phyloP scores from a whole-genome alignment of 2,797 vertebrate genomes.

The Pseudotriccus pelzelni region DNA sequence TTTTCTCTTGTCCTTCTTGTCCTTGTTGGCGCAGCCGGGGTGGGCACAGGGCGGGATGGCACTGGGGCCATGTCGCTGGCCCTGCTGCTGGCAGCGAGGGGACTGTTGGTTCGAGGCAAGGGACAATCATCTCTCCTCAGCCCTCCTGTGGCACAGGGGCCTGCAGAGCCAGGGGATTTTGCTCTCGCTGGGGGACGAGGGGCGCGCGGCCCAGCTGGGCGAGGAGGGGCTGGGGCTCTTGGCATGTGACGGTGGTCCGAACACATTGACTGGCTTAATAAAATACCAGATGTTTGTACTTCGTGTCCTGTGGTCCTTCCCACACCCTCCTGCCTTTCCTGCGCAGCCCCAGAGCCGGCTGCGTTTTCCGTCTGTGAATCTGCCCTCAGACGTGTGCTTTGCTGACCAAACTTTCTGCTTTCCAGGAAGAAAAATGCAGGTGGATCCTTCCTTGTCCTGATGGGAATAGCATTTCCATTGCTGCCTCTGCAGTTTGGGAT shows the following conservation, averaged over 20 bases:
- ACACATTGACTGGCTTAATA: slow-evolving; percentile 34
- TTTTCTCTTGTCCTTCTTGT: neutral
- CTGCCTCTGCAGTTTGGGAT: fast-evolving
- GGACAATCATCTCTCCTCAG: neutral
- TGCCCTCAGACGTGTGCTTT: fast-evolving
- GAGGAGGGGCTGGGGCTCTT: neutral
- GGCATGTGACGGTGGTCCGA: neutral
- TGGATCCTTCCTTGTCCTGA: neutral
- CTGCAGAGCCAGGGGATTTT: neutral
- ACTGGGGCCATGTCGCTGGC: fast-evolving
- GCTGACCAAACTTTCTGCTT: neutral
- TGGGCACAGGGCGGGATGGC: neutral
- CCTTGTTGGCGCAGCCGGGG: neutral
- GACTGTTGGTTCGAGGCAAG: neutral
- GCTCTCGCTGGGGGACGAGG: fast-evolving
- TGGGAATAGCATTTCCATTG: neutral
- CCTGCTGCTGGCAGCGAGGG: neutral
- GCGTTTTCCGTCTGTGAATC: neutral
- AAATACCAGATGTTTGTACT: slow-evolving; percentile 26
- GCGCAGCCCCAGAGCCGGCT: neutral
- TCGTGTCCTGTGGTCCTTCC: neutral
- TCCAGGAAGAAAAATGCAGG: neutral
- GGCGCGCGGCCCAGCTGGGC: fast-evolving
- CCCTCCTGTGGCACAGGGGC: neutral
- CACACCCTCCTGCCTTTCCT: neutral